A percentile compares a stretch with the other conserved stretches of the same genome.
phyloP scores from a whole-genome alignment of 2,888 invertebrate species.

The Lycophotia porphyrea region DNA sequence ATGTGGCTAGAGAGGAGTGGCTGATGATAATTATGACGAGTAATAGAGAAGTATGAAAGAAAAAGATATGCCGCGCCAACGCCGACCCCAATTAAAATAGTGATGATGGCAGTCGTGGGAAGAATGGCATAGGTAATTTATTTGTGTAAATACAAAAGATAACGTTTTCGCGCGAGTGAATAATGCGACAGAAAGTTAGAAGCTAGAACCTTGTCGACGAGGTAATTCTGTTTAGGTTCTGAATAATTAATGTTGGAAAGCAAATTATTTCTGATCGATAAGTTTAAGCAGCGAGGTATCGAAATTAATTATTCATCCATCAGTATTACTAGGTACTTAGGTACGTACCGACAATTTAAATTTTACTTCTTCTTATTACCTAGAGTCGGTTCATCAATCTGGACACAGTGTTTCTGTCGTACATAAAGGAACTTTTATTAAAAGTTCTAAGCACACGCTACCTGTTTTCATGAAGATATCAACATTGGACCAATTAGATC shows the following conservation, averaged over 20 bases:
- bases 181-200: background rate
- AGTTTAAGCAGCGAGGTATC: slow-evolving; percentile 9
- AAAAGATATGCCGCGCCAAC: background rate
- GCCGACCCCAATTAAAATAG: background rate
- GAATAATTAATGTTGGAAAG: slow-evolving; percentile 40
- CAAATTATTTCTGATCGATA: slow-evolving; percentile 33
- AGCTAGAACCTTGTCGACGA: slow-evolving; percentile 15
- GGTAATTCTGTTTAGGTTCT: slow-evolving; percentile 9
- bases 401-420: background rate
- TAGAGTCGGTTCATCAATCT: slow-evolving; percentile 5
- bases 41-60: background rate
- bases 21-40: background rate
- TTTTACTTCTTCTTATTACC: background rate
- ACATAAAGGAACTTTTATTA: background rate
- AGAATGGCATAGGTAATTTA: too few species aligned
- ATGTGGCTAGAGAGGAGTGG: background rate
- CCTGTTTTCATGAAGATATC: background rate
- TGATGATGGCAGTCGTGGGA: too few species aligned
- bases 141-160: background rate
- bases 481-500: background rate
- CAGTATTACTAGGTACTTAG: slow-evolving; percentile 1
- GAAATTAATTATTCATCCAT: slow-evolving; percentile 31
- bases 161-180: background rate
- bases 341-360: background rate
- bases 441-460: background rate